Evolutionary conservation across 2,888 invertebrate species (phyloP).

Genomic region (Ceriagrion tenellum): DNA sequence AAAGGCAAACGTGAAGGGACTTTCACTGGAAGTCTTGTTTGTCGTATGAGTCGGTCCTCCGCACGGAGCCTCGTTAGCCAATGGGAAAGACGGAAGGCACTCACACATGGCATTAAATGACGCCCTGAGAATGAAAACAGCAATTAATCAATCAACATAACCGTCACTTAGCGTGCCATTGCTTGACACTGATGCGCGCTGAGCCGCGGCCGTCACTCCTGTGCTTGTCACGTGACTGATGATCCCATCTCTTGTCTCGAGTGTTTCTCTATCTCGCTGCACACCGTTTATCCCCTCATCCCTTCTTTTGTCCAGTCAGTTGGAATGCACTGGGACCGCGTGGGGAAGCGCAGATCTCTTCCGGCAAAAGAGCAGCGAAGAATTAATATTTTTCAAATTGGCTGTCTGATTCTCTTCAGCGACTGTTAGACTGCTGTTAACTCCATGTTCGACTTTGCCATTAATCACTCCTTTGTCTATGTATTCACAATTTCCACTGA

Average conservation of each 20-base stretch:
- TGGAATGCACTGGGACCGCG: background rate
- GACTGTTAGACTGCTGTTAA: too few relatives aligned
- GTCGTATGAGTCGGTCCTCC: background rate
- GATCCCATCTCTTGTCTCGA: background rate
- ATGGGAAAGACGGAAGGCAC: background rate
- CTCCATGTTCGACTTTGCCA: too few relatives aligned
- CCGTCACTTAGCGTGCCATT: constrained; percentile 15
- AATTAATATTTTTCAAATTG: background rate
- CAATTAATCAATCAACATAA: constrained; percentile 36
- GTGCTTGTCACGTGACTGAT: background rate
- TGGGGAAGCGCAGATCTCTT: background rate
- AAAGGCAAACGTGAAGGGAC: background rate
- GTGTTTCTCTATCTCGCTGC: background rate
- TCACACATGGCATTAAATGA: background rate
- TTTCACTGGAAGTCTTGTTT: background rate
- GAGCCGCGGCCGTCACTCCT: background rate
- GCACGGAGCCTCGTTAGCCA: background rate
- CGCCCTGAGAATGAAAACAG: background rate
- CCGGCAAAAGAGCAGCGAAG: background rate
- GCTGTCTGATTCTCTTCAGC: too few relatives aligned
- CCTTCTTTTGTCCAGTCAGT: background rate
- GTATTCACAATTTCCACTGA: too few relatives aligned
- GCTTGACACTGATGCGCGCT: constrained; percentile 21
- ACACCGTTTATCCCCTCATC: too few relatives aligned
- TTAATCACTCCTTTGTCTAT: too few relatives aligned